Conservation (phyloP, 2,797 vertebrate genomes). For the Huso huso region DNA sequence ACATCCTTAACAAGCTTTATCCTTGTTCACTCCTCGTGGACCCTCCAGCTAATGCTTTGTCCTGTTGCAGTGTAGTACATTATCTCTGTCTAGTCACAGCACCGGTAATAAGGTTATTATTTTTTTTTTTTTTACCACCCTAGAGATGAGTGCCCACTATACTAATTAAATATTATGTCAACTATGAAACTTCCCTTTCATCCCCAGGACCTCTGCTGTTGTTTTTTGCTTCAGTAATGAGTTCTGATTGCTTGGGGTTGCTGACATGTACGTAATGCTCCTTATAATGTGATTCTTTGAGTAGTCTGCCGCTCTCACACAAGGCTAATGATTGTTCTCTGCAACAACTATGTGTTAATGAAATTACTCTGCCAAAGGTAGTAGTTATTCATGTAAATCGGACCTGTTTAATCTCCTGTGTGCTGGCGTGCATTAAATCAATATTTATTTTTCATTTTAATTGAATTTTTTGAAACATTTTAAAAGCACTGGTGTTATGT, state of each 20-base stretch:
- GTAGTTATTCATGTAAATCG: conserved; percentile 27
- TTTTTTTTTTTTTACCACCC: not conserved
- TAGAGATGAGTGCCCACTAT: conserved; percentile 15
- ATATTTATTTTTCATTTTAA: conserved; percentile 23
- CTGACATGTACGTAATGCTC: conserved; percentile 29
- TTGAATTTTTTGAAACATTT: conserved; percentile 19
- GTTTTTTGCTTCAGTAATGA: conserved; percentile 39
- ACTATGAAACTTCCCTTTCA: conserved; percentile 28
- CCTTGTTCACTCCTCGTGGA: too few species aligned
- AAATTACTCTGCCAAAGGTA: conserved; percentile 26
- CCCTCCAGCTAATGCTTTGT: too few species aligned
- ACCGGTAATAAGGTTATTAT: not conserved
- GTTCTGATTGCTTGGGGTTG: conserved; percentile 32
- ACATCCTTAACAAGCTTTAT: too few species aligned
- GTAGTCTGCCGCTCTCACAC: conserved; percentile 11
- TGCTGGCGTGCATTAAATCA: conserved; percentile 8
- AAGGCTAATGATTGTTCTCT: conserved; percentile 24
- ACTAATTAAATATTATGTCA: conserved; percentile 27
- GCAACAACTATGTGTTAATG: conserved; percentile 12
- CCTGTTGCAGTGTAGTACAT: too few species aligned
- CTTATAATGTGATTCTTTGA: conserved; percentile 23
- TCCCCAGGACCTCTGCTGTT: conserved; percentile 31
- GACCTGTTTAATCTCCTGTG: conserved; percentile 15
- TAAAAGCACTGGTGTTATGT: conserved; percentile 32
- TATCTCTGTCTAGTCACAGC: not conserved